A percentile compares a stretch with the other conserved stretches of the same genome.
phyloP scores from a whole-genome alignment of 2,797 vertebrate species.

The Alosa sapidissima region DNA sequence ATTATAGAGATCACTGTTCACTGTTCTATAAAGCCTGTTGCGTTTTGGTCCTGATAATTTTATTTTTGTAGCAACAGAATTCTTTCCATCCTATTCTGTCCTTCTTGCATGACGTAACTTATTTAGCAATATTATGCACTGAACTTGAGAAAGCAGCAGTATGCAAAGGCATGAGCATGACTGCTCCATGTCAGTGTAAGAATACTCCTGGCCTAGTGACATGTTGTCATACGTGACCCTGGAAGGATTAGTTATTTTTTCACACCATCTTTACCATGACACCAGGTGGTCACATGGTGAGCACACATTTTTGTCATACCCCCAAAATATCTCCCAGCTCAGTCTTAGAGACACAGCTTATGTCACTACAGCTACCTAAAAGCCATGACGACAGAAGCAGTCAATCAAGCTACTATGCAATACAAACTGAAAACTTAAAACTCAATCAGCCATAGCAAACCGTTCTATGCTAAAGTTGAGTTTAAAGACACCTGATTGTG shows the following conservation, averaged over 20 bases:
- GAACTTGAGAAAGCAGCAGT: background rate
- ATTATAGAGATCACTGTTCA: background rate
- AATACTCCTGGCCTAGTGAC: slow-evolving; percentile 48
- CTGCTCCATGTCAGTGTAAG: slow-evolving; percentile 46
- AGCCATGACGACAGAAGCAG: background rate
- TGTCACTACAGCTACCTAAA: background rate
- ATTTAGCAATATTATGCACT: background rate
- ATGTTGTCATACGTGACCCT: slow-evolving; percentile 32
- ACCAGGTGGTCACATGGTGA: slow-evolving; percentile 37
- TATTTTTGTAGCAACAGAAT: background rate
- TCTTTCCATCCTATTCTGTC: background rate
- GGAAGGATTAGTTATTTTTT: slow-evolving; percentile 41
- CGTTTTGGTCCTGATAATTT: background rate
- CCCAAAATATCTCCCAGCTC: slow-evolving; percentile 30
- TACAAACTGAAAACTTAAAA: too few species aligned
- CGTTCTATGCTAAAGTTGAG: too few species aligned
- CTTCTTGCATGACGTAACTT: background rate
- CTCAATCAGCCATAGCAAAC: too few species aligned
- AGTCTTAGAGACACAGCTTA: background rate
- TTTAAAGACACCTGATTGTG: too few species aligned
- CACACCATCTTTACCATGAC: slow-evolving; percentile 40
- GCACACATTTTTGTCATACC: slow-evolving; percentile 17
- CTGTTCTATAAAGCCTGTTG: too few species aligned
- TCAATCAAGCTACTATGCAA: background rate
- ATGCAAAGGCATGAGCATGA: slow-evolving; percentile 36